Evolutionary conservation across 1,140 invertebrate species (phyloP).

Genomic region (Ips nitidus): DNA sequence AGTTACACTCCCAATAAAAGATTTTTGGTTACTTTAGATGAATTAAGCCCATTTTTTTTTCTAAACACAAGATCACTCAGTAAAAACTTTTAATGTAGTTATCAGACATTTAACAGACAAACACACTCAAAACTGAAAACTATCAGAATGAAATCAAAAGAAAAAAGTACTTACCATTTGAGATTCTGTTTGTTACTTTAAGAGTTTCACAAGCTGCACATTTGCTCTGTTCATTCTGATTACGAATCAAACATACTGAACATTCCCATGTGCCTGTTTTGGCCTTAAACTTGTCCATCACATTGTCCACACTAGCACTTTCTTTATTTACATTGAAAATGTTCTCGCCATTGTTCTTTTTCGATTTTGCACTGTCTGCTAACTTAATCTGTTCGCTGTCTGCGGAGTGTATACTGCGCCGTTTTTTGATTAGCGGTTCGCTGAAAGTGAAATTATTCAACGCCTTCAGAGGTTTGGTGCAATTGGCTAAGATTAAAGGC

Average conservation of each 20-base stretch:
- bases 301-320: not conserved
- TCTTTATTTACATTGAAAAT: not conserved
- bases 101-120: too few species aligned
- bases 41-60: too few species aligned
- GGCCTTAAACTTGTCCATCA: constrained; percentile 49
- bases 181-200: constrained; percentile 36
- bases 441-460: constrained; percentile 61
- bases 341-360: constrained; percentile 54
- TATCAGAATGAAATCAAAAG: too few species aligned
- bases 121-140: too few species aligned
- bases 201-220: constrained; percentile 56
- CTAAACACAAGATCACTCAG: too few species aligned
- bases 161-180: not conserved
- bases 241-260: constrained; percentile 58
- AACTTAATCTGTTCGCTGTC: constrained; percentile 52
- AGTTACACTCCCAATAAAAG: too few species aligned
- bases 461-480: constrained; percentile 47
- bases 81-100: too few species aligned
- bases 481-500: constrained; percentile 46
- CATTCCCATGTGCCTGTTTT: constrained; percentile 57
- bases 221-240: constrained; percentile 56
- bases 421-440: constrained; percentile 51
- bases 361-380: constrained; percentile 64
- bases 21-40: too few species aligned
- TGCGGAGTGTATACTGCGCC: constrained; percentile 27